Evolutionary conservation across 2,888 invertebrate genomes (phyloP).

Genomic region (Acrobasis repandana): DNA sequence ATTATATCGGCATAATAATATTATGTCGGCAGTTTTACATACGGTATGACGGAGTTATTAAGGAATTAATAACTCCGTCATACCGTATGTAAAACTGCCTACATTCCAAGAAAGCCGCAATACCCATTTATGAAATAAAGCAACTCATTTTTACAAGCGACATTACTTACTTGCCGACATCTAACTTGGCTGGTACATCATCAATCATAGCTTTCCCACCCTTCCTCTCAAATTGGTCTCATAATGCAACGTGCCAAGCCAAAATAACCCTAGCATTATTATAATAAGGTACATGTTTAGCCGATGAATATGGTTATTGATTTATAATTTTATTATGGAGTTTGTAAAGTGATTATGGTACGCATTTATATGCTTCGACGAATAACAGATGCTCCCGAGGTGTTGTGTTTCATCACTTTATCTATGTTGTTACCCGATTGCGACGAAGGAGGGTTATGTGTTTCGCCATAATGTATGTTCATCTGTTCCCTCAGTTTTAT

Average conservation of each 20-base stretch:
- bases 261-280: background rate
- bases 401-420: too few relatives aligned
- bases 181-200: constrained; percentile 11
- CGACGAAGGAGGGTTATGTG: too few relatives aligned
- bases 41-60: too few relatives aligned
- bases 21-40: too few relatives aligned
- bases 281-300: background rate
- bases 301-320: constrained; percentile 3
- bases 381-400: too few relatives aligned
- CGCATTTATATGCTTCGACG: background rate
- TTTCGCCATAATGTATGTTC: too few relatives aligned
- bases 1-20: too few relatives aligned
- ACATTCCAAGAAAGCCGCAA: background rate
- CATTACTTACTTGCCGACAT: constrained; percentile 14
- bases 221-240: constrained; percentile 5
- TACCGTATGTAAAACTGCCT: too few relatives aligned
- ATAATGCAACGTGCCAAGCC: background rate
- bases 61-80: too few relatives aligned
- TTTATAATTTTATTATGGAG: constrained; percentile 12
- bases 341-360: constrained; percentile 14
- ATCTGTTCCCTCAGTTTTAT: too few relatives aligned
- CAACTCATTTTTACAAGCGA: constrained; percentile 14
- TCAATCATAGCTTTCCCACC: constrained; percentile 17
- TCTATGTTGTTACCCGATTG: too few relatives aligned
- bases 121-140: background rate